Conservation (phyloP, 2,888 invertebrate species). For the Pyrgus malvae region DNA sequence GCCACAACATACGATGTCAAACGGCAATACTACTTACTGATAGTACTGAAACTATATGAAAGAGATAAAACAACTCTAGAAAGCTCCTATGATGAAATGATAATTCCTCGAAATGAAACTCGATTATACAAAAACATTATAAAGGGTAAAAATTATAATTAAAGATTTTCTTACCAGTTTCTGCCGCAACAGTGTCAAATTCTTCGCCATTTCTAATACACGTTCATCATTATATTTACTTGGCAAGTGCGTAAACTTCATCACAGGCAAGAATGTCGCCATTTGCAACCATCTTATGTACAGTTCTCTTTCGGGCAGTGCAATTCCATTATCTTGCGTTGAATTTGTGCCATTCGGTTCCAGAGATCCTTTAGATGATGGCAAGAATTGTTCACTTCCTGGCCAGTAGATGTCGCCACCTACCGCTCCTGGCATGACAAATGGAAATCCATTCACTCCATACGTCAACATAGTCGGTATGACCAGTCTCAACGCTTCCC, state of each 20-base stretch:
- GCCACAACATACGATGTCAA: no score
- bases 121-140: no score
- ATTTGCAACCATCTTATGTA: constrained; percentile 96
- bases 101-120: no score
- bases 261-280: constrained; percentile 94
- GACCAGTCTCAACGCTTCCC: constrained; percentile 91
- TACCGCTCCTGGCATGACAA: constrained; percentile 95
- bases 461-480: constrained; percentile 94
- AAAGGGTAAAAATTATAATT: no score
- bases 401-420: constrained; percentile 92
- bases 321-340: constrained; percentile 67
- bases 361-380: constrained; percentile 72
- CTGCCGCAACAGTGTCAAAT: constrained; percentile 87
- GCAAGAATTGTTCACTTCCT: constrained; percentile 78
- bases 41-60: no score
- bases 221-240: constrained; percentile 92
- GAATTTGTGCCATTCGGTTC: constrained; percentile 52
- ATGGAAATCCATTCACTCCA: constrained; percentile 95
- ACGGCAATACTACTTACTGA: no score
- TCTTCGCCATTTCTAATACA: constrained; percentile 89
- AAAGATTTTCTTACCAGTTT: constrained; percentile 82
- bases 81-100: no score
- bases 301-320: constrained; percentile 89
- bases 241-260: constrained; percentile 95
- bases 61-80: no score